Percentiles rank a stretch among this genome's conserved stretches.
These are phyloP conservation scores for Polydrusus cervinus DNA, from an alignment of 2,888 invertebrate genomes.

Conservation along the genomic window DNA sequence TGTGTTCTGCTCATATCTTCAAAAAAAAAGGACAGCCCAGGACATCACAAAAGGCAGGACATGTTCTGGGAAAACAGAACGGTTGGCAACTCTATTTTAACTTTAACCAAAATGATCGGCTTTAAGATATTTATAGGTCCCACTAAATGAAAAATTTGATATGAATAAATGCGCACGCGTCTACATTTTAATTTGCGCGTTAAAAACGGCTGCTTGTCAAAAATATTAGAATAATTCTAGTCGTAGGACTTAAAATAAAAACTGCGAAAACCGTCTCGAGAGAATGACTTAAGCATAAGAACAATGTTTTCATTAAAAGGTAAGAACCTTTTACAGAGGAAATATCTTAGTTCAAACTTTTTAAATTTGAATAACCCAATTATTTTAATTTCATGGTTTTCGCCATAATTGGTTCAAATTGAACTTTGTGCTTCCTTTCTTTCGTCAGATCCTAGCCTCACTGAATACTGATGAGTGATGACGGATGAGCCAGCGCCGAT, in stretches of 20 bases:
- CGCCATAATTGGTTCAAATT: no score
- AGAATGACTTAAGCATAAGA: not conserved
- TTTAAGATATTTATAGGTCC: not conserved
- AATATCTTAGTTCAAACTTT: constrained; percentile 1
- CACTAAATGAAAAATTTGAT: not conserved
- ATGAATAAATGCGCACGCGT: not conserved
- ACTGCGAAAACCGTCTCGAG: not conserved
- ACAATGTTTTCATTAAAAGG: not conserved
- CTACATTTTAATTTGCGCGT: not conserved
- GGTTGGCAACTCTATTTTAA: no score
- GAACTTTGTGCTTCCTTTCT: no score
- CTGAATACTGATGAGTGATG: no score
- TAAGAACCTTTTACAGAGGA: not conserved
- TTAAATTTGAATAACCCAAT: not conserved
- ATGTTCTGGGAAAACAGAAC: no score
- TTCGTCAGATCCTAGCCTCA: no score
- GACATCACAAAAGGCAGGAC: no score
- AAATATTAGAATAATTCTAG: not conserved
- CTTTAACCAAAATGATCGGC: no score
- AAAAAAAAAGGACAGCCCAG: no score
- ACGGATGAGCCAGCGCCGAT: no score
- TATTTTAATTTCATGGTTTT: not conserved
- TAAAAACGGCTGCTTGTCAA: not conserved
- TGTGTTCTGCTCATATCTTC: no score
- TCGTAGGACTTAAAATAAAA: not conserved